A percentile compares a stretch with the other conserved stretches of the same genome.
Conservation (phyloP, 2,888 invertebrate genomes). For the Leptinotarsa haldemani region DNA sequence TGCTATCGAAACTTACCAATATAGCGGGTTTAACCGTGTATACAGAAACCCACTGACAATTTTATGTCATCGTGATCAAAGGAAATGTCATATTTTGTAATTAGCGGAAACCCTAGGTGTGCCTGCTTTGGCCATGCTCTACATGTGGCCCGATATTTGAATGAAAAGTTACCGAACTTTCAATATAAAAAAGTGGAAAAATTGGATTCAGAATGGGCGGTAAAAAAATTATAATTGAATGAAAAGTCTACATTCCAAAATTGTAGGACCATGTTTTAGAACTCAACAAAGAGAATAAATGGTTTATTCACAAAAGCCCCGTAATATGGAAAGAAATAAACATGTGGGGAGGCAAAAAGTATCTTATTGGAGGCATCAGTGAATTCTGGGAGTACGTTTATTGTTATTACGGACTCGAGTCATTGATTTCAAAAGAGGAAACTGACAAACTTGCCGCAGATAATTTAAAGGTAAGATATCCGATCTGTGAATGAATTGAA, state of each 20-base stretch:
- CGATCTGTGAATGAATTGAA: no score
- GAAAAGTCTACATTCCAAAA: not conserved
- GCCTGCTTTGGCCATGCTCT: constrained; percentile 68
- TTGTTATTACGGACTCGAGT: constrained; percentile 70
- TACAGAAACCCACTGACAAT: not conserved
- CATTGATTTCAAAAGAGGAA: constrained; percentile 57
- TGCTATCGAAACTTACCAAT: not conserved
- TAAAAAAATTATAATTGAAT: constrained; percentile 23
- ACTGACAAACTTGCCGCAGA: constrained; percentile 44
- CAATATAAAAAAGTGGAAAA: constrained; percentile 68
- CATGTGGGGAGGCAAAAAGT: constrained; percentile 68
- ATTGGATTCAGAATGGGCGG: constrained; percentile 66
- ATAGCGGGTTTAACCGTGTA: not conserved
- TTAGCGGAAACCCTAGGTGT: constrained; percentile 71
- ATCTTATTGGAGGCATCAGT: constrained; percentile 71
- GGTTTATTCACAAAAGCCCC: constrained; percentile 70
- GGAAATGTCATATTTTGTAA: constrained; percentile 67
- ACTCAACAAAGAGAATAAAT: constrained; percentile 68
- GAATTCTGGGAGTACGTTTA: constrained; percentile 74
- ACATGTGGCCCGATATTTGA: constrained; percentile 69
- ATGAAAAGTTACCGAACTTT: constrained; percentile 70
- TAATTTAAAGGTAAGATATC: constrained; percentile 35
- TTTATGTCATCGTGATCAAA: not conserved
- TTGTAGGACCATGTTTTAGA: constrained; percentile 68
- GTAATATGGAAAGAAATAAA: constrained; percentile 74